Evolutionary conservation across 53 echinoderm and acorn worm species (phyloP).

Genomic region (Hippasteria phrygiana): DNA sequence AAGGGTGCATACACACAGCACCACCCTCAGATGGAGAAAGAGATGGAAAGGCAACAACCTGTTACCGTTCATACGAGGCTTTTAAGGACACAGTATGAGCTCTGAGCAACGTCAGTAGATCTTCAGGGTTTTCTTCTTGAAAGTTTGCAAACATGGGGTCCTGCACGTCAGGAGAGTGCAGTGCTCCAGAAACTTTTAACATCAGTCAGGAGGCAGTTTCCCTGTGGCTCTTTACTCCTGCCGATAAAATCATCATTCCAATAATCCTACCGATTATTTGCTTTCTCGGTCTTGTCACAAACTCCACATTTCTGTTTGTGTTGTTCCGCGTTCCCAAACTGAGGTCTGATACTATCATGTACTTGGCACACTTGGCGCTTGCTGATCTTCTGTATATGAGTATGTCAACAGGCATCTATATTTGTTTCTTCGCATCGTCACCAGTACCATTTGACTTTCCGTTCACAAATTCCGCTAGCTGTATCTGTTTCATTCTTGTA

Average conservation of each 20-base stretch:
- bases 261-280: neutral
- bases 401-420: neutral
- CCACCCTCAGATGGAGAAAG: no score
- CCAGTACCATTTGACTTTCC: neutral
- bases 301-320: slow-evolving; percentile 20
- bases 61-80: no score
- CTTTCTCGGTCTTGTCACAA: neutral
- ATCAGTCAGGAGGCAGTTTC: neutral
- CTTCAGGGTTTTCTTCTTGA: no score
- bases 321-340: slow-evolving; percentile 15
- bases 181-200: neutral
- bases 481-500: neutral
- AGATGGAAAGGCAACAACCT: no score
- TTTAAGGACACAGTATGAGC: no score
- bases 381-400: slow-evolving; percentile 15
- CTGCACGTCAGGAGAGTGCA: slow-evolving; percentile 3
- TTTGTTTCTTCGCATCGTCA: neutral
- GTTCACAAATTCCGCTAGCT: neutral
- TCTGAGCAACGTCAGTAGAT: no score
- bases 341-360: slow-evolving; percentile 15
- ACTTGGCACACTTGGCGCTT: neutral
- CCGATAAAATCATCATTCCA: neutral
- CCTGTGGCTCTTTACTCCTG: neutral
- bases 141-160: slow-evolving; percentile 25
- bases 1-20: no score